Evolutionary conservation across 1,140 invertebrate species (phyloP).

Genomic region (Macrobrachium rosenbergii): DNA sequence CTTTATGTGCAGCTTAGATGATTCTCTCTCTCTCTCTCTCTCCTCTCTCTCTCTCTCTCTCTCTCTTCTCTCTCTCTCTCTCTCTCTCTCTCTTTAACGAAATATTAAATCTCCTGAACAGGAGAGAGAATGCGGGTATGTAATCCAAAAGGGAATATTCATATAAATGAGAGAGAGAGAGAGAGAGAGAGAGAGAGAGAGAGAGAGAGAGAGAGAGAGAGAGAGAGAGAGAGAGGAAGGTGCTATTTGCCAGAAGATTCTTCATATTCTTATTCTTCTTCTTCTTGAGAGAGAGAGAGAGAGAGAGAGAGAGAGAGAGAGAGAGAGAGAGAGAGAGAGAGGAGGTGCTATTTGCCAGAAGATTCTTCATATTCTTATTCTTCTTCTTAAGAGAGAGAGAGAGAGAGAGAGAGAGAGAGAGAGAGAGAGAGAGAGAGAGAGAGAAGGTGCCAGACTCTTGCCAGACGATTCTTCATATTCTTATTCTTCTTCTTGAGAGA

Average conservation of each 20-base stretch:
- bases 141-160: neutral
- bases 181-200: constrained; percentile 34
- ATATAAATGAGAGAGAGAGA: constrained; percentile 9
- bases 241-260: too few relatives aligned
- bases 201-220: constrained; percentile 32
- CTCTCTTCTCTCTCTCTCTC: constrained; percentile 1
- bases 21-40: neutral
- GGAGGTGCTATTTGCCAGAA: neutral
- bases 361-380: too few relatives aligned
- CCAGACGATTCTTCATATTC: too few relatives aligned
- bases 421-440: constrained; percentile 34
- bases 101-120: too few relatives aligned
- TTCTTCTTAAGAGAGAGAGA: too few relatives aligned
- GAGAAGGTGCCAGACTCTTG: neutral
- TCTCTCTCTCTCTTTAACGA: neutral
- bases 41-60: neutral
- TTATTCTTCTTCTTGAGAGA: too few relatives aligned
- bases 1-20: neutral
- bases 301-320: too few relatives aligned
- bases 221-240: too few relatives aligned
- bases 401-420: constrained; percentile 34
- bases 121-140: neutral
- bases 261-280: too few relatives aligned
- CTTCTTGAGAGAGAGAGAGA: too few relatives aligned
- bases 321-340: constrained; percentile 34